Conservation (phyloP, 2,797 vertebrate genomes). For the Lagorchestes hirsutus region DNA sequence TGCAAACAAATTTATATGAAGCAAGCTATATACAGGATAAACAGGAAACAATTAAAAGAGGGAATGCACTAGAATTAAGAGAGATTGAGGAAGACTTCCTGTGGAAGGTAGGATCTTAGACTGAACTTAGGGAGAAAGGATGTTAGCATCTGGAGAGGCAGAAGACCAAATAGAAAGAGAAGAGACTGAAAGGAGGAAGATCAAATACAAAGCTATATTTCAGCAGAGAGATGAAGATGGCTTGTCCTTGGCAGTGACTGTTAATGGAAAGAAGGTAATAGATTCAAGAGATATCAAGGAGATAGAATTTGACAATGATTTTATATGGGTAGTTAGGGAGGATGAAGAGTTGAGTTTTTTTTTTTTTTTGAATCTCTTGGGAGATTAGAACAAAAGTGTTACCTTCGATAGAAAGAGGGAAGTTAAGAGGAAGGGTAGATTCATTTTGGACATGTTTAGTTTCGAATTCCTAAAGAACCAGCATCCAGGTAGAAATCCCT, state of each 20-base stretch:
- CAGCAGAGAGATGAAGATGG: not conserved
- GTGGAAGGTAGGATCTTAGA: not conserved
- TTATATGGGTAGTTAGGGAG: not conserved
- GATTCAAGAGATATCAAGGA: not conserved
- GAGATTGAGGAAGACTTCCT: not conserved
- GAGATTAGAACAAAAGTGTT: not conserved
- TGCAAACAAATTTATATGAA: not conserved
- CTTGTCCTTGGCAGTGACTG: not conserved
- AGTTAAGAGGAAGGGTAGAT: too few species aligned
- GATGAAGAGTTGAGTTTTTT: not conserved
- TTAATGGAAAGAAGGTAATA: not conserved
- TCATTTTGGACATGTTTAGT: too few species aligned
- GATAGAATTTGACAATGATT: not conserved
- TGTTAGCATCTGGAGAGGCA: not conserved
- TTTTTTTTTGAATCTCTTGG: not conserved
- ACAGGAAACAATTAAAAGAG: not conserved
- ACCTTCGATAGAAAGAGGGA: too few species aligned
- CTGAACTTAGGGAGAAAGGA: not conserved
- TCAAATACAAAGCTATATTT: not conserved
- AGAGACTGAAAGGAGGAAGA: not conserved
- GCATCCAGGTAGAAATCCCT: too few species aligned
- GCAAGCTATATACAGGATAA: not conserved
- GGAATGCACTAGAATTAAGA: not conserved
- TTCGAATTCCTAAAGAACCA: too few species aligned
- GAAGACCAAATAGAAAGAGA: not conserved